Conservation (phyloP, 1,140 invertebrate genomes). For the Colletes gigas region DNA sequence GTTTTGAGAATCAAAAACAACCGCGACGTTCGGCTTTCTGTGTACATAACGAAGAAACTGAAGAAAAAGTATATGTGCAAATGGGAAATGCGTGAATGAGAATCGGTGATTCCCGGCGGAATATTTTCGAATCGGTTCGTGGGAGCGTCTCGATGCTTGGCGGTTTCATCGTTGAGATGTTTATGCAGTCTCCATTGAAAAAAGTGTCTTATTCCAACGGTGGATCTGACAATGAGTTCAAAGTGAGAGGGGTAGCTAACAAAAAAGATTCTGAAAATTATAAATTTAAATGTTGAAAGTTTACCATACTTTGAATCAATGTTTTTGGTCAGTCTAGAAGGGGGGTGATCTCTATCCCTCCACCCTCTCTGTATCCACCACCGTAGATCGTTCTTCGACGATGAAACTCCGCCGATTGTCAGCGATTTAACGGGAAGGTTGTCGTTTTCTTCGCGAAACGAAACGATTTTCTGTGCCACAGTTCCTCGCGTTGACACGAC, state of each 20-base stretch:
- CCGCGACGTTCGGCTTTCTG: constrained; percentile 10
- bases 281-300: too few species aligned
- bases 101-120: not conserved
- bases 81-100: not conserved
- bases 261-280: too few species aligned
- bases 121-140: not conserved
- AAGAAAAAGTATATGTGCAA: not conserved
- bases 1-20: constrained; percentile 6
- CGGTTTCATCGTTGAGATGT: constrained; percentile 11
- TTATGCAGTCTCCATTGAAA: not conserved
- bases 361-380: too few species aligned
- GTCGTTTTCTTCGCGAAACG: not conserved
- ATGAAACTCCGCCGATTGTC: not conserved
- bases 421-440: not conserved
- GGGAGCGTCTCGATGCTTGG: not conserved
- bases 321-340: too few species aligned
- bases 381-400: not conserved
- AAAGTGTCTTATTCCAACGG: not conserved
- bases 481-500: constrained; percentile 18
- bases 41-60: constrained; percentile 22
- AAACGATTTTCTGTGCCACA: constrained; percentile 5
- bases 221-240: too few species aligned
- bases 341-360: not conserved
- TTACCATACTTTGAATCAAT: too few species aligned
- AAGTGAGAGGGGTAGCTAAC: too few species aligned